Conservation (phyloP, 1,140 invertebrate species). For the Drosophila nigrodunni region DNA sequence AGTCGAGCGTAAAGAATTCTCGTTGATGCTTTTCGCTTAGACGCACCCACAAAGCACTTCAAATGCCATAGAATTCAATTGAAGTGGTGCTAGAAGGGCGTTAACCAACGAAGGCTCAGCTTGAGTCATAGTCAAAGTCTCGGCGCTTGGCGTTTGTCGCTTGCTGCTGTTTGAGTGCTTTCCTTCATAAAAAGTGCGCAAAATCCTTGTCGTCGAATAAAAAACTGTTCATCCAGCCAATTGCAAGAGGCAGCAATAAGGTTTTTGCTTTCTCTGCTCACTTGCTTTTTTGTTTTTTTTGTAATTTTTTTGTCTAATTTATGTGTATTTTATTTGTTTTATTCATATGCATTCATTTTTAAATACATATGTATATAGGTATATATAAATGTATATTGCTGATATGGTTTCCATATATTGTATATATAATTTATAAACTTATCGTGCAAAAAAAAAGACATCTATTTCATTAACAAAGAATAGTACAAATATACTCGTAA, state of each 20-base stretch:
- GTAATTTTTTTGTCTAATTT: conserved; percentile 19
- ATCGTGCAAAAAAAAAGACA: conserved; percentile 71
- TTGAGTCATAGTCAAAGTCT: conserved; percentile 26
- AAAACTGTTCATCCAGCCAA: conserved; percentile 68
- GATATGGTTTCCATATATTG: conserved; percentile 46
- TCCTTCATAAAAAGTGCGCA: conserved; percentile 71
- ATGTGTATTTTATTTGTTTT: conserved; percentile 17
- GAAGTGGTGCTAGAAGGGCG: conserved; percentile 75
- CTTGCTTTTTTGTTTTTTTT: conserved; percentile 22
- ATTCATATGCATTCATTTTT: conserved; percentile 26
- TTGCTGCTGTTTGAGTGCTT: conserved; percentile 51
- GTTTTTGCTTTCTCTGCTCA: conserved; percentile 27
- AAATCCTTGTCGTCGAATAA: conserved; percentile 77
- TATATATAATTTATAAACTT: conserved; percentile 53
- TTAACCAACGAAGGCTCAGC: conserved; percentile 75
- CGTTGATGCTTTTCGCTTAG: conserved; percentile 58
- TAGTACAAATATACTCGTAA: conserved; percentile 57
- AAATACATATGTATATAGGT: conserved; percentile 32
- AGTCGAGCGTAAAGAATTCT: conserved; percentile 12
- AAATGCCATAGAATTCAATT: conserved; percentile 59
- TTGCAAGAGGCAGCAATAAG: conserved; percentile 59
- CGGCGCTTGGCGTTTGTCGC: conserved; percentile 10
- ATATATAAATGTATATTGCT: conserved; percentile 46
- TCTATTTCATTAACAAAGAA: conserved; percentile 48
- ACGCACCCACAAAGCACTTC: conserved; percentile 72